Base-by-base conservation (phyloP, 2,888 invertebrate genomes). In the Campoletis raptor region DNA sequence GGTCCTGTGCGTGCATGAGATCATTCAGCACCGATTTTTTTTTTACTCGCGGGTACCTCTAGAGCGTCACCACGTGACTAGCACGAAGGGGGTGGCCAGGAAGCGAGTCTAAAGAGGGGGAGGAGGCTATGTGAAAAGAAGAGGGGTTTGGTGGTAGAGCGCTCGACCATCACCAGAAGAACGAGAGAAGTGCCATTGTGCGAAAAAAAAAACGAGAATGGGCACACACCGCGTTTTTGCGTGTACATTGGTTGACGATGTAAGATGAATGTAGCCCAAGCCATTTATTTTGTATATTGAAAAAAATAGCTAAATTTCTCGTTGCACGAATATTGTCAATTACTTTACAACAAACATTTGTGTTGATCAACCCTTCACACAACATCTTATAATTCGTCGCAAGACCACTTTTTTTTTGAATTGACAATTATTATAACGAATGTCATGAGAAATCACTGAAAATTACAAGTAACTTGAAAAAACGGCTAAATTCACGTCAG, bases 161-260 rank as follows among this genome's bases (percentile, higher is more conserved):
- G 54, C 64, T 81, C 81, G 81, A 69, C 74, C 83, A 80, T 82
- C 66, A 72, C 45, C 36, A 80, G 81, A 83, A 80, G 70, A 48
- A 70, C 74, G 80, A 88, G 89, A 88, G 88, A 85, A 88, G 89
- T 88, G 88, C 87, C 86, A 92, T 92, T 93, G 92, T 91, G 90
- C 89, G 83, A 86, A 79, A 86, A 78, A 84, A 85, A 80, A 90
- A 91, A 92, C 61, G 74, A 45, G 67, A 69, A 79, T 88, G 89
- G 84, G 89, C 80, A 52, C 64, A 74, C 40, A 52, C 67, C 74
- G 54, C 80, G 76, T 79, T 64, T 79, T 45, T 69, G 45, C 52
- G 57, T 40, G 73, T 57, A 40, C 74, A 69, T 74, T 30, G 4
- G 15, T 48, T 30, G 54, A 66, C 70, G 48, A 52, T 72, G 66